Evolutionary conservation across 2,888 invertebrate genomes (phyloP).

Genomic region (Heteropelma amictum): DNA sequence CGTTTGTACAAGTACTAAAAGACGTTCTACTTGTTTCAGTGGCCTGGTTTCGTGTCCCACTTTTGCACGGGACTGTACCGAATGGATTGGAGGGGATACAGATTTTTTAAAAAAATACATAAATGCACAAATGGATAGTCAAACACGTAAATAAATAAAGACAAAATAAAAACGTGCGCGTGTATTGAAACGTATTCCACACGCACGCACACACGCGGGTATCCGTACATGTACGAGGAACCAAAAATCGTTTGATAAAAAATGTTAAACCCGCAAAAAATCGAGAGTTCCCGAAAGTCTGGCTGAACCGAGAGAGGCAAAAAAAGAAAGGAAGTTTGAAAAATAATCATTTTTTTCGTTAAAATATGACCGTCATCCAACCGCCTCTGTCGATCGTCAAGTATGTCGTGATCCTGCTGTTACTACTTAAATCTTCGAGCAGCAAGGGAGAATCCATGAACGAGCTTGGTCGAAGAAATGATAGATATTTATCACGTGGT

Average conservation of each 20-base stretch:
- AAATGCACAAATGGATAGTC: neutral
- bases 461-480: constrained; percentile 64
- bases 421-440: constrained; percentile 20
- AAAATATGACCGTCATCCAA: constrained; percentile 4
- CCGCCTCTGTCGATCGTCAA: neutral
- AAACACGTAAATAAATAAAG: too few species aligned
- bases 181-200: too few species aligned
- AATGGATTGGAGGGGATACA: constrained; percentile 29
- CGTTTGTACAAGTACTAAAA: constrained; percentile 68
- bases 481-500: constrained; percentile 68
- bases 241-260: neutral
- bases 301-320: too few species aligned
- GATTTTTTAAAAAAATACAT: constrained; percentile 6
- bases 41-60: constrained; percentile 77
- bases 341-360: too few species aligned
- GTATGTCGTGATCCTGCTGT: constrained; percentile 46
- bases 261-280: too few species aligned
- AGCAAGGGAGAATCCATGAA: neutral
- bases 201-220: too few species aligned
- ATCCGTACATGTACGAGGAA: too few species aligned
- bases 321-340: too few species aligned
- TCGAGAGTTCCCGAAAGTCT: neutral
- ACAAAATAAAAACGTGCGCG: too few species aligned
- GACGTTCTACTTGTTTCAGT: constrained; percentile 78
- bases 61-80: constrained; percentile 68